Base-by-base conservation (phyloP, 2,888 invertebrate genomes). In the Lithophane leautieri region DNA sequence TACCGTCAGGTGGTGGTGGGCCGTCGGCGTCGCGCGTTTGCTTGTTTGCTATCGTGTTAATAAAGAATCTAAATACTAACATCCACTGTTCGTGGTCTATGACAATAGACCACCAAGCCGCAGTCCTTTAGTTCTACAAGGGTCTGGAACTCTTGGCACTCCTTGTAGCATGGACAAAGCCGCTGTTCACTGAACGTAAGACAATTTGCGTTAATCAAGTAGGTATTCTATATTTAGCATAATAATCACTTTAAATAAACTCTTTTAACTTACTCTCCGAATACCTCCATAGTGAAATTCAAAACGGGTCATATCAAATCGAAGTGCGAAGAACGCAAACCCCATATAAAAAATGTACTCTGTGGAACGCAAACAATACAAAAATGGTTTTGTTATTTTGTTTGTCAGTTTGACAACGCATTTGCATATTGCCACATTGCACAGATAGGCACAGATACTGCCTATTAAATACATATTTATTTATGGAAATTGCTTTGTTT, bases 31-130 rank as follows among this genome's bases (percentile, higher is more conserved):
- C 8, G 7, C 50, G 7, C 50, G 19, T 50, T 19, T 2, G 14
- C 12, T 56, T 60, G 28, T 60, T 34, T 60, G 19, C 19, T 60
- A 34, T 11, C 12, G 28, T 34, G 3, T 12, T 34, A 34, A 12
- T 22, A 61, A 22, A 34, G 22, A 61, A 61, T 34, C 11, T 34
- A 34, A 12, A 12, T 34, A 88, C 89, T 88, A 82, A 91, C 91
- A 79, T 86, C 54, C 63, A 86, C 79, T n/a, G 68, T 71, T 47
- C 72, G 61, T 50, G 77, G 74, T 22, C 72, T 80, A 80, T 90
- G 87, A 34, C 87, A 86, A 81, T 92, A 93, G 73, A 93, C 88
- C 28, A 90, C 82, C 75, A 94, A 85, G 42, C 92, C 93, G 61
- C 14, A 47, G n/a, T 91, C 88, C 76, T 90, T 84, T 0, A 91